Conservation (phyloP, 2,888 invertebrate genomes). For the Amphipyra berbera region DNA sequence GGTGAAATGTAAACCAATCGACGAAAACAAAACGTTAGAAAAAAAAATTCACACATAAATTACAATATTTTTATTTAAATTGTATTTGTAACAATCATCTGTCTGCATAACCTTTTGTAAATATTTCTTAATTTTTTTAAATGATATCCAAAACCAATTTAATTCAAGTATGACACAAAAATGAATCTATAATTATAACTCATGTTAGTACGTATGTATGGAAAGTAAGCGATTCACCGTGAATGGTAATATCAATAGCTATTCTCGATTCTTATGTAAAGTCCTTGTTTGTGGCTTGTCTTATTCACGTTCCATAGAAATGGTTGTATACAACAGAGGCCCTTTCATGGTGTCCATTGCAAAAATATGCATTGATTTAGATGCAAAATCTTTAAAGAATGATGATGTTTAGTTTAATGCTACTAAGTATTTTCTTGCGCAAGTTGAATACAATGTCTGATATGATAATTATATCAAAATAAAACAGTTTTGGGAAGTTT, state of each 20-base stretch:
- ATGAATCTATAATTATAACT: constrained; percentile 21
- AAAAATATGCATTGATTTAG: constrained; percentile 60
- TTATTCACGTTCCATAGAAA: constrained; percentile 57
- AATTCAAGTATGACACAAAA: constrained; percentile 10
- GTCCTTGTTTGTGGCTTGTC: constrained; percentile 55
- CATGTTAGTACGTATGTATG: constrained; percentile 27
- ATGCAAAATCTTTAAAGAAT: constrained; percentile 46
- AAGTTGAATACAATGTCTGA: constrained; percentile 8
- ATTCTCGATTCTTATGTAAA: constrained; percentile 60
- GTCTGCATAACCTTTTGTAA: background rate
- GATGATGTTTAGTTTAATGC: constrained; percentile 36
- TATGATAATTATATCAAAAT: background rate
- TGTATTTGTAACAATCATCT: background rate
- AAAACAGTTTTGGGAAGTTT: too few relatives aligned
- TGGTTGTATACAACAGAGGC: constrained; percentile 41
- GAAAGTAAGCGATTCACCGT: constrained; percentile 49
- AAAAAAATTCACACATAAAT: background rate
- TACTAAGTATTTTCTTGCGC: constrained; percentile 9
- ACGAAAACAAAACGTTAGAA: background rate
- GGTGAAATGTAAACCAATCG: background rate
- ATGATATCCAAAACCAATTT: too few relatives aligned
- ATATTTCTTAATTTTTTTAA: too few relatives aligned
- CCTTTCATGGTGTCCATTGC: constrained; percentile 55
- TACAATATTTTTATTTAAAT: too few relatives aligned
- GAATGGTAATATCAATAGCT: constrained; percentile 62